Base-by-base conservation (phyloP, 2,797 vertebrate genomes). In the Chelon labrosus region DNA sequence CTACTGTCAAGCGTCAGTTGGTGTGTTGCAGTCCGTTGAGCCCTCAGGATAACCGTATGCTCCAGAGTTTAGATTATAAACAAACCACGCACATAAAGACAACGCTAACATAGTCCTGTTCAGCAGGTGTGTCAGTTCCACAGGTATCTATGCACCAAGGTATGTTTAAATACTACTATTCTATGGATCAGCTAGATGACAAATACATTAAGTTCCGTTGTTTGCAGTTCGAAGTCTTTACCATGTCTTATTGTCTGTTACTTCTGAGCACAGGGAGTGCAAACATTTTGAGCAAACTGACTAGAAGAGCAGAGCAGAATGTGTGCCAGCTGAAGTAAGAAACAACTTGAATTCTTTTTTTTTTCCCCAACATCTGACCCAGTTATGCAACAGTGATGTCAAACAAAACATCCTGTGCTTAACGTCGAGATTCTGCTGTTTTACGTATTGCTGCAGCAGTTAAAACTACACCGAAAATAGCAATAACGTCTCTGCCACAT, bases 311-410 rank as follows among this genome's bases (percentile, higher is more conserved):
- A 9, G 35, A 64, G 56, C 9, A 13, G 41, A 42, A 16, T 5
- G 19, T 0, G 2, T 1, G 3, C 2, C 22, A 31, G 10, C 58
- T 39, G 66, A 58, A 54, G 38, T 37, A 46, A 55, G 20, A 60
- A 61, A 19, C 14, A 22, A 57, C 66, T 19, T n/a, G 41, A 42
- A 13, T 5, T 14, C 41, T 5, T 42, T 42, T 42, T 42, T 42
- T 42, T 14, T 14, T 42, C 16, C 7, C n/a, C 19, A n/a, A 4
- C 12, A 42, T 42, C 39, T 49, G 53, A 73, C 58, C 19, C 58
- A 8, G 39, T 62, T 74, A 54, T 2, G 37, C 62, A 70, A 61
- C 59, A n/a, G 4, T 52, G 69, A 74, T 17, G 10, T 70, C 6
- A 19, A 60, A 56, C 44, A 39, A 65, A 70, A 57, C 66, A 46